These are phyloP conservation scores for Pempheris klunzingeri DNA, from an alignment of 2,797 vertebrate genomes.

Conservation along the genomic window DNA sequence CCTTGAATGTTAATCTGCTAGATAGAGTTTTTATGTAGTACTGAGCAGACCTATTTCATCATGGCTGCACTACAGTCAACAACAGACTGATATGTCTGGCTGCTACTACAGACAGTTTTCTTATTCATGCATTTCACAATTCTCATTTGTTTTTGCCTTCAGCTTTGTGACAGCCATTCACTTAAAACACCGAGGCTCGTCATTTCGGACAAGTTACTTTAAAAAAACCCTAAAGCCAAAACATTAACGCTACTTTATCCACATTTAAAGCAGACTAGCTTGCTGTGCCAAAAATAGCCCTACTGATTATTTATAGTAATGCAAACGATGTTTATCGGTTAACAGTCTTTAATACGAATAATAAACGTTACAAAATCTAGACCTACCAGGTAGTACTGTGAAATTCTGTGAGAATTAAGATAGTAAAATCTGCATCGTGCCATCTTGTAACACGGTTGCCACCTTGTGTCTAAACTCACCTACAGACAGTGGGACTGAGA, in stretches of 20 bases:
- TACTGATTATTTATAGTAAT: not conserved
- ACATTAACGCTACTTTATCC: not conserved
- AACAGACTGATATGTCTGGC: not conserved
- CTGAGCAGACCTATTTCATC: constrained; percentile 44
- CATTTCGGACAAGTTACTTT: not conserved
- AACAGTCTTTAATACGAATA: not conserved
- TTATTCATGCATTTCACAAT: not conserved
- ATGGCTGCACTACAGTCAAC: constrained; percentile 4
- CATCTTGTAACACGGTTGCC: constrained; percentile 48
- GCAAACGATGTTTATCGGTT: not conserved
- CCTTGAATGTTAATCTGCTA: constrained; percentile 63
- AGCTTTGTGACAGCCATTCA: no score
- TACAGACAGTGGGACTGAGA: not conserved
- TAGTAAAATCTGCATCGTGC: not conserved
- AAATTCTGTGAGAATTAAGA: not conserved
- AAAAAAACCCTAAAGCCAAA: not conserved
- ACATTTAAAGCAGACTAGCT: not conserved
- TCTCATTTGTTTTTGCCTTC: not conserved
- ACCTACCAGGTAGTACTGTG: not conserved
- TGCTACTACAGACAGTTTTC: not conserved
- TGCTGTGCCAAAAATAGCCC: not conserved
- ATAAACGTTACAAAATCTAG: not conserved
- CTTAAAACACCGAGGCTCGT: not conserved
- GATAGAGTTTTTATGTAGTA: constrained; percentile 23
- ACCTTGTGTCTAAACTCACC: constrained; percentile 54